These are phyloP conservation scores for Alethe diademata DNA, from an alignment of 2,113 vertebrate species.

Conservation along the genomic window DNA sequence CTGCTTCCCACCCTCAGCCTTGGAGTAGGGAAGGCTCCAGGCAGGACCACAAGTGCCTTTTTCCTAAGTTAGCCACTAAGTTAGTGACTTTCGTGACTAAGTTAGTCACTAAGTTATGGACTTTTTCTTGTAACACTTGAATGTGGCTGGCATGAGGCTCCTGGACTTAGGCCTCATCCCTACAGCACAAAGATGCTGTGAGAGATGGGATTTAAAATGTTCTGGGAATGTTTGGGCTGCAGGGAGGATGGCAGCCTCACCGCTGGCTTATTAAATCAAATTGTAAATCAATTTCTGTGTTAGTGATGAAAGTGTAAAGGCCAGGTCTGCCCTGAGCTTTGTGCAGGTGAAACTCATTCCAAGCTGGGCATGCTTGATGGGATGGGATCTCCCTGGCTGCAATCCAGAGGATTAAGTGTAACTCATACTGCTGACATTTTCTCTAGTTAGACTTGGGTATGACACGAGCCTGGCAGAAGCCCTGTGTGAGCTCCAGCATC, in stretches of 20 bases:
- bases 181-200: fast-evolving
- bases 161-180: fast-evolving
- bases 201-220: neutral
- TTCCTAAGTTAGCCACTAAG: neutral
- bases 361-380: neutral
- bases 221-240: neutral
- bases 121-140: neutral
- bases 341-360: neutral
- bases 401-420: neutral
- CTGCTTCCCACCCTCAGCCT: too few relatives aligned
- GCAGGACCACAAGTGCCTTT: neutral
- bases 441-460: neutral
- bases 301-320: neutral
- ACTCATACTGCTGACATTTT: neutral
- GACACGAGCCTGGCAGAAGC: neutral
- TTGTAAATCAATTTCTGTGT: neutral
- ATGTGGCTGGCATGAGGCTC: neutral
- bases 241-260: neutral
- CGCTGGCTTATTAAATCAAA: neutral
- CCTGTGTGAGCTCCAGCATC: neutral
- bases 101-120: neutral
- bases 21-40: neutral
- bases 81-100: too few relatives aligned
- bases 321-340: neutral
- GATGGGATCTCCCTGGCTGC: neutral